These are phyloP conservation scores for Oncorhynchus clarkii DNA, from an alignment of 2,113 vertebrate species.

Conservation along the genomic window DNA sequence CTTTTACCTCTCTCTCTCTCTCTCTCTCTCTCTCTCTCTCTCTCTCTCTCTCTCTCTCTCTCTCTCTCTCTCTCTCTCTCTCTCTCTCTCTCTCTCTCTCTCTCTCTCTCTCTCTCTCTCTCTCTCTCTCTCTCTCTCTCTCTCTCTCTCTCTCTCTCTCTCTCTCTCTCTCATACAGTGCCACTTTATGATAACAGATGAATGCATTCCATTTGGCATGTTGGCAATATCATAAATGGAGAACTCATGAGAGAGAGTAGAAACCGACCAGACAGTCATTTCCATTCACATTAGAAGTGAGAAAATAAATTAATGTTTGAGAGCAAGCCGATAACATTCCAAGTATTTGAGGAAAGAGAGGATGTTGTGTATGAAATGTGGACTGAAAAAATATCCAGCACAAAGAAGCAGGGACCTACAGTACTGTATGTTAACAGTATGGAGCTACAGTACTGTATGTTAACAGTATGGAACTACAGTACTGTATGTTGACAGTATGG, in stretches of 20 bases:
- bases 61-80: no score
- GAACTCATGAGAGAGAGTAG: conserved; percentile 35
- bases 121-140: no score
- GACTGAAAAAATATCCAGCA: background rate
- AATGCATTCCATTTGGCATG: conserved; percentile 30
- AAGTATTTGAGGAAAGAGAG: conserved; percentile 32
- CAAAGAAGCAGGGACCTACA: background rate
- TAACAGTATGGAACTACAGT: no score
- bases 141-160: no score
- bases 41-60: no score
- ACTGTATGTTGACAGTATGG: no score
- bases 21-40: no score
- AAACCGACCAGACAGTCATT: conserved; percentile 40
- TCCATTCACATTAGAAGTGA: conserved; percentile 31
- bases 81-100: no score
- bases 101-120: no score
- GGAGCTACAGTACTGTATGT: no score
- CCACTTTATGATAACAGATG: conserved; percentile 15
- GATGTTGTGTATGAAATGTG: conserved; percentile 17
- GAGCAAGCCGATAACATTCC: conserved; percentile 45
- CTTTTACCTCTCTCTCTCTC: no score
- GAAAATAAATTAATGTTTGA: conserved; percentile 17
- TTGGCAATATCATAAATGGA: conserved; percentile 39
- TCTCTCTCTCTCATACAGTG: background rate
- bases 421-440: no score